These are phyloP conservation scores for Dissostichus mawsoni DNA, from an alignment of 2,113 vertebrate species.

Conservation along the genomic window DNA sequence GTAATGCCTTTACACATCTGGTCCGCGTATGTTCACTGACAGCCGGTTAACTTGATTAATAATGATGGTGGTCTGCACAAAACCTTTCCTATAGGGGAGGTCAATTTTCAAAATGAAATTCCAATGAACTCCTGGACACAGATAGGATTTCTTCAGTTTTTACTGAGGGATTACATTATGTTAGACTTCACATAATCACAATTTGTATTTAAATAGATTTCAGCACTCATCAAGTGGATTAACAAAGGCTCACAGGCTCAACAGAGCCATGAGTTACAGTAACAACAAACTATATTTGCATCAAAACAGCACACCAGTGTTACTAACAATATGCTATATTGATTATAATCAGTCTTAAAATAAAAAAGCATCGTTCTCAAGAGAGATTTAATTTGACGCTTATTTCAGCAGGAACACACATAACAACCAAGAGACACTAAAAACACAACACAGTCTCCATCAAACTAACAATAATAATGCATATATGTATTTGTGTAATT, in stretches of 20 bases:
- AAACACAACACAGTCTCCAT: too few species aligned
- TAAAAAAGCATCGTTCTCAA: too few species aligned
- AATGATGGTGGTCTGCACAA: neutral
- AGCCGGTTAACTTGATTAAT: constrained; percentile 19
- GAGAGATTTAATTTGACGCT: too few species aligned
- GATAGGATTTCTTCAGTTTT: constrained; percentile 51
- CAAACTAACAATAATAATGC: too few species aligned
- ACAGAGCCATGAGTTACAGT: neutral
- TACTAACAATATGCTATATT: neutral
- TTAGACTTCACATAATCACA: constrained; percentile 60
- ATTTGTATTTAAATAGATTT: constrained; percentile 64
- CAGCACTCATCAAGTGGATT: constrained; percentile 42
- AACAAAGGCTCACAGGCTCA: neutral
- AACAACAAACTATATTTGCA: neutral
- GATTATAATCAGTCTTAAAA: too few species aligned
- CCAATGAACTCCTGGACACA: constrained; percentile 16
- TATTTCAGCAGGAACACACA: too few species aligned
- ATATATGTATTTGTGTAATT: neutral
- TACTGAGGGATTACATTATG: constrained; percentile 61
- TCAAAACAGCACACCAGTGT: neutral
- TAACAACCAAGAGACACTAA: too few species aligned
- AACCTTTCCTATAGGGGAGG: constrained; percentile 7
- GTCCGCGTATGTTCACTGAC: neutral
- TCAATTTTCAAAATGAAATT: constrained; percentile 8
- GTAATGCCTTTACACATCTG: constrained; percentile 22